Conservation (phyloP, 2,113 vertebrate genomes). For the Heptranchias perlo region DNA sequence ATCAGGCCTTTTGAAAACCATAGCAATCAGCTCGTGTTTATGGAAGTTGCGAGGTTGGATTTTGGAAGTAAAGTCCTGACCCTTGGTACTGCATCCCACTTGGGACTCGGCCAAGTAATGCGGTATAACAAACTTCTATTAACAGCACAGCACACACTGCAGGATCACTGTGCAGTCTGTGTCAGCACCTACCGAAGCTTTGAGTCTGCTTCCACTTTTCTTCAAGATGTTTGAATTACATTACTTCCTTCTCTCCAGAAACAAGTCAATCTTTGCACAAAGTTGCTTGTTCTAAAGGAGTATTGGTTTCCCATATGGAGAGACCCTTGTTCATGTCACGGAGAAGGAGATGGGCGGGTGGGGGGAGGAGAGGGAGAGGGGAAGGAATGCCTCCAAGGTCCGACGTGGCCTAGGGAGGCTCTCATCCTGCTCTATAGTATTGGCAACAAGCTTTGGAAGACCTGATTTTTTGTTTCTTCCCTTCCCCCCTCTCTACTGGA, state of each 20-base stretch:
- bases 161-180: neutral
- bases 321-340: neutral
- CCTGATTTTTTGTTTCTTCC: neutral
- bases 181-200: neutral
- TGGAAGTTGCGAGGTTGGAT: neutral
- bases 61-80: neutral
- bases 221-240: neutral
- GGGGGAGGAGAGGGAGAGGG: neutral
- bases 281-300: neutral
- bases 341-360: neutral
- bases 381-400: neutral
- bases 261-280: neutral
- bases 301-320: neutral
- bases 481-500: neutral
- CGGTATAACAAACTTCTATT: neutral
- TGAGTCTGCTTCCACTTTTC: slow-evolving; percentile 3
- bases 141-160: neutral
- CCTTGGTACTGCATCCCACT: neutral
- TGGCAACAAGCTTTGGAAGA: neutral
- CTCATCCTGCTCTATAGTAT: neutral
- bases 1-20: neutral
- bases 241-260: neutral
- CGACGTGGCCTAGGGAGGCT: neutral
- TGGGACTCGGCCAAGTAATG: neutral
- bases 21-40: neutral